Evolutionary conservation across 2,888 invertebrate genomes (phyloP).

Genomic region (Amblyjoppa proteus): DNA sequence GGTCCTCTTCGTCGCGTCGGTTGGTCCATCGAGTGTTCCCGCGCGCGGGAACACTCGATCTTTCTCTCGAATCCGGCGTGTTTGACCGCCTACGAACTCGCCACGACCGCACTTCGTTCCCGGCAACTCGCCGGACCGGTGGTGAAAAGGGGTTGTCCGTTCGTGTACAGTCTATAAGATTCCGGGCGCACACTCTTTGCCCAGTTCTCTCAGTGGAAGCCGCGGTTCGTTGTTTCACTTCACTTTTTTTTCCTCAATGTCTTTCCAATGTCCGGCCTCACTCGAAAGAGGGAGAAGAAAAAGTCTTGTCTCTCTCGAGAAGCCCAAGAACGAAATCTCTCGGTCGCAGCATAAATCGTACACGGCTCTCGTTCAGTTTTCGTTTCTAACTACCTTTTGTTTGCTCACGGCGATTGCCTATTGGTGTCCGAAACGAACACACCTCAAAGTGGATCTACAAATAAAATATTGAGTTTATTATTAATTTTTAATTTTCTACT

Average conservation of each 20-base stretch:
- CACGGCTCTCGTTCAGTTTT: conserved; percentile 18
- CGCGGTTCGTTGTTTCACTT: conserved; percentile 11
- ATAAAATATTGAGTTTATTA: not conserved
- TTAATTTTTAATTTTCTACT: not conserved
- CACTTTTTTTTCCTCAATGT: conserved; percentile 6
- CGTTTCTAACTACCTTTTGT: conserved; percentile 31
- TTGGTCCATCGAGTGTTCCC: conserved; percentile 62
- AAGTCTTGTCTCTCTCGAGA: conserved; percentile 30
- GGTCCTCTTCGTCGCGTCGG: conserved; percentile 37
- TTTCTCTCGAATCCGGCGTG: conserved; percentile 38
- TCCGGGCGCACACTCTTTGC: conserved; percentile 14
- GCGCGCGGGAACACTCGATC: conserved; percentile 59
- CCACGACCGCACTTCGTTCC: conserved; percentile 47
- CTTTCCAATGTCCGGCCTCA: not conserved
- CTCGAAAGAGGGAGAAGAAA: conserved; percentile 26
- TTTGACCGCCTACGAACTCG: conserved; percentile 48
- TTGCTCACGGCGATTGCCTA: conserved; percentile 19
- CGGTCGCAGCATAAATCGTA: not conserved
- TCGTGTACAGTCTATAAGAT: not conserved
- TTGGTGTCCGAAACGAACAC: conserved; percentile 37
- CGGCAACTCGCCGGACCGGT: conserved; percentile 27
- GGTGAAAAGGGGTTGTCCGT: conserved; percentile 62
- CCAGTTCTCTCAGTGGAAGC: conserved; percentile 38
- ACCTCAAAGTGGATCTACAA: not conserved
- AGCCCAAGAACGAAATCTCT: conserved; percentile 5